Conservation (phyloP, 2,797 vertebrate species). For the Premnoplex brunnescens region DNA sequence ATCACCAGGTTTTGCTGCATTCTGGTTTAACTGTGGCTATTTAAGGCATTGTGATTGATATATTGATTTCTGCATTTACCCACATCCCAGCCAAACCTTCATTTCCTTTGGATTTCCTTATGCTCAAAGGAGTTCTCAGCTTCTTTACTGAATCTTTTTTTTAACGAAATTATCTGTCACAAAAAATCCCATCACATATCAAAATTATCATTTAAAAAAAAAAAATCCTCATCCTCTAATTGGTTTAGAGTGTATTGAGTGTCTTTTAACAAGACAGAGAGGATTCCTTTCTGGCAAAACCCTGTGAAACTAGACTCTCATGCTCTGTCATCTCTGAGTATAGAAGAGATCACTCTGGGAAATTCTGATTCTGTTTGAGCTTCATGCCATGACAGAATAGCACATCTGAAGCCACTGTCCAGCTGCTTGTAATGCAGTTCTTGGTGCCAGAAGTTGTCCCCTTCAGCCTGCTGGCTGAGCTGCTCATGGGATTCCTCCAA, state of each 20-base stretch:
- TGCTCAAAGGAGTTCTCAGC: not conserved
- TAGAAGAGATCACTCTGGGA: not conserved
- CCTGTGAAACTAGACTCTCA: not conserved
- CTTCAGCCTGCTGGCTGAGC: not conserved
- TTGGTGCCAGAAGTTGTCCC: not conserved
- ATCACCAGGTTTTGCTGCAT: not conserved
- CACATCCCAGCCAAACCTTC: not conserved
- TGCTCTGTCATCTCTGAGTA: not conserved
- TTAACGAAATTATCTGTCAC: not conserved
- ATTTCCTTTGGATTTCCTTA: not conserved
- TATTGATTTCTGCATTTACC: not conserved
- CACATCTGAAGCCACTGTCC: not conserved
- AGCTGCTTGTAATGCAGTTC: not conserved
- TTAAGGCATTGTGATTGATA: not conserved
- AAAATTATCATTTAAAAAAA: not conserved
- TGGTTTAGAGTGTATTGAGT: not conserved
- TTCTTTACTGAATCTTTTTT: not conserved
- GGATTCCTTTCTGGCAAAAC: not conserved
- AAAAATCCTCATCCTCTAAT: not conserved
- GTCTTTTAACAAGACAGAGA: not conserved
- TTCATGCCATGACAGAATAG: rapidly evolving
- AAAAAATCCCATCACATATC: not conserved
- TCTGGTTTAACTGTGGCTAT: not conserved
- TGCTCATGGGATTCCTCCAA: not conserved
- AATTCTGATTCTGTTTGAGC: not conserved